phyloP scores from a whole-genome alignment of 2,888 invertebrate species.

The Pseudococcus longispinus region DNA sequence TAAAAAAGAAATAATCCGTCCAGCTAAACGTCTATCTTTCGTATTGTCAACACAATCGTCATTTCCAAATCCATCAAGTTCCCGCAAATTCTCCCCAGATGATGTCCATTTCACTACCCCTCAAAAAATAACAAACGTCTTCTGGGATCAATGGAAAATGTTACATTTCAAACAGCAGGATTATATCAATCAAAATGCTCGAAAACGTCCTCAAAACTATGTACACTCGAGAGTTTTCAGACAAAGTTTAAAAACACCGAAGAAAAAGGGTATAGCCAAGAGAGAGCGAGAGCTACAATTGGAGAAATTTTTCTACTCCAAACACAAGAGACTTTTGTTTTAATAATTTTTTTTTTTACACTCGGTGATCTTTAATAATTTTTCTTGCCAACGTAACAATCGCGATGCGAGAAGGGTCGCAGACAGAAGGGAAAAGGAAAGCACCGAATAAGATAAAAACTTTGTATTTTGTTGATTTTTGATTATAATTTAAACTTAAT shows the following conservation, averaged over 20 bases:
- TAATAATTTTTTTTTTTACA: not conserved
- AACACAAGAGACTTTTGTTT: not conserved
- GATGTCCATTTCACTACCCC: no score
- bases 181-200: not conserved
- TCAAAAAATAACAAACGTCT: not conserved
- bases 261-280: not conserved
- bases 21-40: no score
- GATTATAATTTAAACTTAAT: slow-evolving; percentile 41
- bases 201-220: not conserved
- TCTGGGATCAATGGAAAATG: not conserved
- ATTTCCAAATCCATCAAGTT: no score
- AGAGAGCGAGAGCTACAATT: not conserved
- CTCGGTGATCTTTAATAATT: not conserved
- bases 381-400: not conserved
- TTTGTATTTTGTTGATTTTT: slow-evolving; percentile 30
- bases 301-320: not conserved
- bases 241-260: not conserved
- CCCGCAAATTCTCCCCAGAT: no score
- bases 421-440: not conserved
- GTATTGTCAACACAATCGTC: no score
- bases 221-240: not conserved
- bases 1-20: no score
- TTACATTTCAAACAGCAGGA: not conserved
- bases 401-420: not conserved
- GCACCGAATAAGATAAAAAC: not conserved